Evolutionary conservation across 2,888 invertebrate genomes (phyloP), one percentile per base, ranked within the genome.

Genomic region (Drosophila kuntzei): DNA sequence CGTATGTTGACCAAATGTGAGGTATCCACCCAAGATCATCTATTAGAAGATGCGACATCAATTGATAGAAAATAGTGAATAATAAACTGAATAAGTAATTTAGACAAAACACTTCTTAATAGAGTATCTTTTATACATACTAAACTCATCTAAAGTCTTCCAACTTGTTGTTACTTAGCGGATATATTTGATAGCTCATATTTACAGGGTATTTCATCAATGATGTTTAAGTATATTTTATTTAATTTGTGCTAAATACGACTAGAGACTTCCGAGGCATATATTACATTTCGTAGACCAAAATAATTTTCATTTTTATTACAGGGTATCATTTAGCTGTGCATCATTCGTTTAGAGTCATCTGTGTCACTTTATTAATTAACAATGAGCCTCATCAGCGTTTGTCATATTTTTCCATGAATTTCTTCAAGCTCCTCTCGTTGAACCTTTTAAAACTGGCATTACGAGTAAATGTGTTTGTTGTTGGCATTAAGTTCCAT

Each of bases 401-500:
- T 32, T 54, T 61, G 12, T 16, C 14, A 36, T 29, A 51, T 51
- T 25, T 57, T 22, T 11, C 16, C 16, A n/a, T 69, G 41, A n/a
- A 20, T 3, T 25, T 51, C 14, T n/a, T 55, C 9, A 22, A 62
- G 22, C 44, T 55, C 22, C 49, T 67, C 36, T 12, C 20, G 49
- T 20, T 51, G 25, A 46, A 27, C 43, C 50, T 50, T 64, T 60
- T 63, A 46, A 46, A 69, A 50, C 57, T 46, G 51, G 32, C 60
- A 65, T 71, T 63, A 6, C 3, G 3, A 2, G 22, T 22, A 55
- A 54, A 46, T 63, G 47, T 76, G 79, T 71, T 80, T 80, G 57
- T 51, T 63, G 41, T 66, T 68, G 51, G 71, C 47, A 69, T 71
- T 74, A 70, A 66, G 57, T 58, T 71, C 47, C 65, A 81, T 81